Evolutionary conservation across 92 coral and sea anemone species (phyloP), one percentile per base, ranked within the genome.

Genomic region (Epizoanthus rinbou): DNA sequence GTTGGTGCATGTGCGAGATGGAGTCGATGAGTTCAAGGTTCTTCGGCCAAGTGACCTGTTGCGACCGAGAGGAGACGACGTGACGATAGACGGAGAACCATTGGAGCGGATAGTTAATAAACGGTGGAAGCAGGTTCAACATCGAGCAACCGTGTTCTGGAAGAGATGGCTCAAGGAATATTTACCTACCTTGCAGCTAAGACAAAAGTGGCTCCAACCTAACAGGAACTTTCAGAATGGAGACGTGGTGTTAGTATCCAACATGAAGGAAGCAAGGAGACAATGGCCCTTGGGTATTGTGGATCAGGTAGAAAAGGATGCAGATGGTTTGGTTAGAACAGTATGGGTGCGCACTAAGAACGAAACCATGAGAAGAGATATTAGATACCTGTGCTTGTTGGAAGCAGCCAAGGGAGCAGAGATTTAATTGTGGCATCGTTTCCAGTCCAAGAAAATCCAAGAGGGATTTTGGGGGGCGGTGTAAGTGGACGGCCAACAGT

Each of bases 381-480:
- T 56, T 56, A 56, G 60, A 56, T 56, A 56, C 60, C 60, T 56
- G 60, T 56, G 60, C 60, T 8, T 56, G 60, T 8, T 56, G 60
- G 60, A 56, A 56, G 60, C 60, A 57, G 64, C 64, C 64, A 57
- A 57, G 6, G 64, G 6, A 57, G 64, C 64, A 57, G 64, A 57
- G 64, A 57, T 57, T 3, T 57, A 7, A 57, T 57, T 7, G 64
- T 7, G 64, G 64, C 64, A 57, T 57, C 64, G 64, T 57, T 7
- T 57, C 2, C 64, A 57, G 64, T 7, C 64, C 4, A 57, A 57
- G 64, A 57, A 57, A 57, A 57, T 57, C 64, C 64, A 57, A 57
- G 64, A 57, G 64, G 64, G 64, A 57, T 57, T 57, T 57, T 57
- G 64, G 64, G 64, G 64, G 64, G 64, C 64, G 64, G 64, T 57